Evolutionary conservation across 2,797 vertebrate genomes (phyloP).

Genomic region (Gallirallus australis): DNA sequence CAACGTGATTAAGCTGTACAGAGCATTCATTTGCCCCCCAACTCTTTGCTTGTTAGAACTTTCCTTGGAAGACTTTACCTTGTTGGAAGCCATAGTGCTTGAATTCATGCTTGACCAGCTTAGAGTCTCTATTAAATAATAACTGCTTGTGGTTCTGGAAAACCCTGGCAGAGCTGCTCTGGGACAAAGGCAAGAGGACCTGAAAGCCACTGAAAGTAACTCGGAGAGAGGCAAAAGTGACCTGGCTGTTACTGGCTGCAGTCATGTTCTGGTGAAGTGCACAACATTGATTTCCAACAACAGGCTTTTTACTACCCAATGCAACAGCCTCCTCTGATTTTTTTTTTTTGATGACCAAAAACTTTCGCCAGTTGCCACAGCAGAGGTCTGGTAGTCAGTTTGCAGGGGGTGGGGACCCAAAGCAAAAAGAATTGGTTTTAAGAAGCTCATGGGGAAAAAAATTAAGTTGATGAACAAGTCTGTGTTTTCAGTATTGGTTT

Average conservation of each 20-base stretch:
- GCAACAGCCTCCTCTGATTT: neutral
- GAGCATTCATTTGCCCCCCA: neutral
- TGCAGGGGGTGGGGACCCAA: neutral
- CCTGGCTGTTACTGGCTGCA: neutral
- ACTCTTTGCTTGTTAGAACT: neutral
- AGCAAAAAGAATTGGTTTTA: neutral
- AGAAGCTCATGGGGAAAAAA: neutral
- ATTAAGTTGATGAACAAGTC: accelerated
- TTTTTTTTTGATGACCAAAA: neutral
- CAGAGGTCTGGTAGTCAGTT: neutral
- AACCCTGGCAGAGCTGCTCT: neutral
- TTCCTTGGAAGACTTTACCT: neutral
- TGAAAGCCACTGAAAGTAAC: neutral
- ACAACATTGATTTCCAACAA: neutral
- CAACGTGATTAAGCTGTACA: neutral
- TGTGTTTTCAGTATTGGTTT: neutral
- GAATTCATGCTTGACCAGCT: neutral
- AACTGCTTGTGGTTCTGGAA: neutral
- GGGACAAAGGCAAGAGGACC: neutral
- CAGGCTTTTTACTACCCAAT: neutral
- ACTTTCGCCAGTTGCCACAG: neutral
- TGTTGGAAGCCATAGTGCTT: neutral
- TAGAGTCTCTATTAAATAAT: neutral
- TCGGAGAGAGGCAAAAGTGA: neutral
- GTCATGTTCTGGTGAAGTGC: neutral